Conservation (phyloP, 1,140 invertebrate genomes). For the Lucilia sericata region DNA sequence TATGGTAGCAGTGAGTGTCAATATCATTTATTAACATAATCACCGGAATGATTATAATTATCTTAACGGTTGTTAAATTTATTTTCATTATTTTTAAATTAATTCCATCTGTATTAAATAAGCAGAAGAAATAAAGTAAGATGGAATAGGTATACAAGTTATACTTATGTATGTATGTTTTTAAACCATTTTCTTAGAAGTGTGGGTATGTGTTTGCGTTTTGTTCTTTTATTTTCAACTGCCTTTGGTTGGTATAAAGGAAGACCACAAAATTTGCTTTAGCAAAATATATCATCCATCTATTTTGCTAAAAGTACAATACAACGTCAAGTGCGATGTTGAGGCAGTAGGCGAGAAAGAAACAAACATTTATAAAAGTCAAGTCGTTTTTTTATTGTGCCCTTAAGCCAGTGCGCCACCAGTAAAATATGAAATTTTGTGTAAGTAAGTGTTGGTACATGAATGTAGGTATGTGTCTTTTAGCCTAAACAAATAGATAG, state of each 20-base stretch:
- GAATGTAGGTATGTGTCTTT: background rate
- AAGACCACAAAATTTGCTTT: conserved; percentile 7
- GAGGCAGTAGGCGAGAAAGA: background rate
- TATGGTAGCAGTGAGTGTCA: conserved; percentile 16
- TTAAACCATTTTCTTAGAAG: no score
- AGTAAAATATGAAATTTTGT: background rate
- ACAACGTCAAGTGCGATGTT: background rate
- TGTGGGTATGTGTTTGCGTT: no score
- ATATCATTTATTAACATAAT: conserved; percentile 37
- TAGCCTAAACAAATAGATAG: background rate
- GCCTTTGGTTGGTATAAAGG: background rate
- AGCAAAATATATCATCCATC: background rate
- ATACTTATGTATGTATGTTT: no score
- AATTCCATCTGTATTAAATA: conserved; percentile 30
- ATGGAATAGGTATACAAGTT: no score
- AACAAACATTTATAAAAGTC: background rate
- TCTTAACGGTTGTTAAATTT: conserved; percentile 34
- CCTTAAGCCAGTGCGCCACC: background rate
- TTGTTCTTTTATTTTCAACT: background rate
- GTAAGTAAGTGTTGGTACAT: no score
- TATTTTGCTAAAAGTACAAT: conserved; percentile 22
- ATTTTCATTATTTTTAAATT: conserved; percentile 38
- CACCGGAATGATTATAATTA: conserved; percentile 35
- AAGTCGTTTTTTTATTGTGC: background rate
- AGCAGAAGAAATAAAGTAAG: background rate